Percentiles rank a stretch among this genome's conserved stretches.
phyloP scores from a whole-genome alignment of 2,888 invertebrate species.

The Acrocyrtus sp. region DNA sequence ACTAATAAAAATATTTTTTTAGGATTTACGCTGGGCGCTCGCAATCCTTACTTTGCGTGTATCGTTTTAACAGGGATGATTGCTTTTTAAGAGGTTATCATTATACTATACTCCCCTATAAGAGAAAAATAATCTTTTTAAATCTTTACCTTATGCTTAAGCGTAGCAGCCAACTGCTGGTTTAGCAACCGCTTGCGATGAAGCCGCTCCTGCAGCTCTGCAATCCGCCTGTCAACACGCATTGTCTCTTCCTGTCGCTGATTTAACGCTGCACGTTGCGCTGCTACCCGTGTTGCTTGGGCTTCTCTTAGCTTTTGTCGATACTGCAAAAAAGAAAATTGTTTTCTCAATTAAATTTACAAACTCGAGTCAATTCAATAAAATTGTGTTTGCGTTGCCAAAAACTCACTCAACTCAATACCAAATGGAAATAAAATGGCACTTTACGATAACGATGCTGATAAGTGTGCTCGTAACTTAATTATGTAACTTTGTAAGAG shows the following conservation, averaged over 20 bases:
- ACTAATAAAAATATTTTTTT: no score
- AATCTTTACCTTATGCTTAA: constrained; percentile 61
- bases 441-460: background rate
- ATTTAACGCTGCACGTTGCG: constrained; percentile 87
- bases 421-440: background rate
- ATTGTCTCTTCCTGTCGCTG: constrained; percentile 92
- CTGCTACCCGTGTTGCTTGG: constrained; percentile 88
- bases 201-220: constrained; percentile 90
- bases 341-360: constrained; percentile 4
- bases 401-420: background rate
- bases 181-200: constrained; percentile 89
- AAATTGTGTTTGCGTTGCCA: no score
- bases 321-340: constrained; percentile 75
- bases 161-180: constrained; percentile 72
- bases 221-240: constrained; percentile 91
- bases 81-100: no score
- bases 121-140: constrained; percentile 38
- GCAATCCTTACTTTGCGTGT: no score
- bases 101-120: no score
- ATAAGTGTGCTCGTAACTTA: no score
- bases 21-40: no score
- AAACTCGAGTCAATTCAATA: background rate
- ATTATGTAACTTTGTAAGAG: no score
- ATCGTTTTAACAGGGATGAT: no score
- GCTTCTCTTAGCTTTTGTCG: constrained; percentile 96